Conservation (phyloP, 2,797 vertebrate genomes). For the Acipenser transmontanus region DNA sequence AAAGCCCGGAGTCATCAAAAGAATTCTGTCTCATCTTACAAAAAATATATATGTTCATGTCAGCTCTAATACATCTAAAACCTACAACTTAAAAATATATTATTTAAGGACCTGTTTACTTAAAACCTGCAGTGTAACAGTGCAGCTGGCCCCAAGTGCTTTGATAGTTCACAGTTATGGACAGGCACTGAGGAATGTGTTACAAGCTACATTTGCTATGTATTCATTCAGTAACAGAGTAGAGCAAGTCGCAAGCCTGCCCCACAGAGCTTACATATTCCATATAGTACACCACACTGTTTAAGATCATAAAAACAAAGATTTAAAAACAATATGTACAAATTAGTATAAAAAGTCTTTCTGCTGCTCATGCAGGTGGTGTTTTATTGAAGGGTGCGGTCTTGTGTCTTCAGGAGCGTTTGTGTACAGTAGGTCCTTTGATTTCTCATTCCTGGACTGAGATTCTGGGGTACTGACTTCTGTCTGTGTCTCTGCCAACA, state of each 20-base stretch:
- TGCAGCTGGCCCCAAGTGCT: conserved; percentile 81
- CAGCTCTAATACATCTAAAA: conserved; percentile 82
- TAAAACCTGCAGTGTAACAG: conserved; percentile 74
- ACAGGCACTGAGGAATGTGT: conserved; percentile 90
- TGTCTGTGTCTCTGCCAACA: conserved; percentile 48
- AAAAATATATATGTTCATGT: conserved; percentile 85
- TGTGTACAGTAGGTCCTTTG: conserved; percentile 63
- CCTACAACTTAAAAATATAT: conserved; percentile 68
- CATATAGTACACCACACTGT: conserved; percentile 69
- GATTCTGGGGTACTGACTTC: conserved; percentile 44
- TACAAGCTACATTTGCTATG: conserved; percentile 74
- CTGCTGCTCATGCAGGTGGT: conserved; percentile 69
- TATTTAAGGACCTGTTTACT: conserved; percentile 73
- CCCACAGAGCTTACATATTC: conserved; percentile 59
- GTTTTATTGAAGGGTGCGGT: conserved; percentile 58
- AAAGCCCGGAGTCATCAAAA: conserved; percentile 79
- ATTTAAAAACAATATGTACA: conserved; percentile 76
- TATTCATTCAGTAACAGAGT: conserved; percentile 62
- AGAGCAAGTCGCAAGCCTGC: conserved; percentile 54
- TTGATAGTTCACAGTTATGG: conserved; percentile 77
- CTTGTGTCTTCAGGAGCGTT: conserved; percentile 68
- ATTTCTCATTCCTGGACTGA: conserved; percentile 61
- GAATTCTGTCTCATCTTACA: conserved; percentile 87
- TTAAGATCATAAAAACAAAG: conserved; percentile 44
- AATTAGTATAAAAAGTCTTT: conserved; percentile 81